These are phyloP conservation scores for Mastomys natalensis DNA, from an alignment of 2,113 vertebrate species.

Conservation along the genomic window DNA sequence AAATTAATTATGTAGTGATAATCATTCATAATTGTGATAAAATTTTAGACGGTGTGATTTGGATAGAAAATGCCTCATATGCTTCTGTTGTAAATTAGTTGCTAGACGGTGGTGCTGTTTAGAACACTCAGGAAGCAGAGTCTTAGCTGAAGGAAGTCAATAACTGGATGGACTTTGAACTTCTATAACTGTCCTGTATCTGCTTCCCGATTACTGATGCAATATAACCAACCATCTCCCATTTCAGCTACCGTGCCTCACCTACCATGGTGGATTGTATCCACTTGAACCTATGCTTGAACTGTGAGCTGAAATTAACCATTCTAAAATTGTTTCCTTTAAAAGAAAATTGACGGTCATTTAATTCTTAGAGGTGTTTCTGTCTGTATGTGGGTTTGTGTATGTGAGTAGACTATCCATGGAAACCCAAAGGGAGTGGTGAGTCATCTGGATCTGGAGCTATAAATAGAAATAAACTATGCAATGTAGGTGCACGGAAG, in stretches of 20 bases:
- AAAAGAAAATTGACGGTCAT: not conserved
- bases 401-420: not conserved
- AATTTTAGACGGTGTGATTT: not conserved
- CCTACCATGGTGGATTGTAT: not conserved
- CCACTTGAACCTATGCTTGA: not conserved
- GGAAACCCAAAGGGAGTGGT: not conserved
- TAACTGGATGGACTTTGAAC: not conserved
- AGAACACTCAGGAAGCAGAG: not conserved
- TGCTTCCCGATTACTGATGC: no score
- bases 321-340: not conserved
- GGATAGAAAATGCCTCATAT: not conserved
- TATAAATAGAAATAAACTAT: no score
- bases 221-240: no score
- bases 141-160: not conserved
- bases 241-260: no score
- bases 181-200: no score
- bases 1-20: not conserved
- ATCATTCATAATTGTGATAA: not conserved
- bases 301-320: not conserved
- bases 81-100: not conserved
- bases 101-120: not conserved
- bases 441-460: not conserved
- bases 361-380: not conserved
- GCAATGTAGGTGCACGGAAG: not conserved
- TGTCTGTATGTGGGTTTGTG: not conserved